These are phyloP conservation scores for Netelia melanura DNA, from an alignment of 2,888 invertebrate genomes.

Conservation along the genomic window DNA sequence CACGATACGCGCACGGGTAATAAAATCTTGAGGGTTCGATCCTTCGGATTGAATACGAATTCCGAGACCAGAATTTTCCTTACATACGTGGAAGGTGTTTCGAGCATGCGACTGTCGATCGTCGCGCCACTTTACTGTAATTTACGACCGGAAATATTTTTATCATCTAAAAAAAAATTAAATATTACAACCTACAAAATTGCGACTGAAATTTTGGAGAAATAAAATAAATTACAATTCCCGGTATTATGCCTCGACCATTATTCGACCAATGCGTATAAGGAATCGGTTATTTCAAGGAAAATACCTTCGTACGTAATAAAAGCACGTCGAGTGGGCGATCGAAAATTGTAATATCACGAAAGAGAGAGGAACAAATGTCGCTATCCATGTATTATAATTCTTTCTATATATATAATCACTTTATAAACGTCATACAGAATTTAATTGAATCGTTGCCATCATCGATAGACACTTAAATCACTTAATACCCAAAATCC, in stretches of 20 bases:
- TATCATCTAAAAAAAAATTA: no score
- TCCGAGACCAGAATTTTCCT: not conserved
- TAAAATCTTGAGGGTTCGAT: not conserved
- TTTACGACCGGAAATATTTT: no score
- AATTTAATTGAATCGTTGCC: not conserved
- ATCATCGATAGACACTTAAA: not conserved
- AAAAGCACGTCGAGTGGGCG: not conserved
- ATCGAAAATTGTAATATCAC: constrained; percentile 8
- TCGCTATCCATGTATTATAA: not conserved
- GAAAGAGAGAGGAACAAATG: not conserved
- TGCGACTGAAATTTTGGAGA: no score
- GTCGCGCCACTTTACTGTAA: no score
- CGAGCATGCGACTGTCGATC: no score
- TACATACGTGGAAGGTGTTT: not conserved
- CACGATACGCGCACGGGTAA: not conserved
- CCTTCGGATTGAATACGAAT: not conserved
- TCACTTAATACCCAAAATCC: no score
- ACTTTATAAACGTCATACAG: not conserved
- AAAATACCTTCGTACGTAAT: not conserved
- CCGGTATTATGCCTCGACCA: no score
- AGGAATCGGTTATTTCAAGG: no score
- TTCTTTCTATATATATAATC: not conserved
- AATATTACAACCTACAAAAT: no score
- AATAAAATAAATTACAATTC: no score
- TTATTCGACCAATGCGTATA: no score